phyloP scores from a whole-genome alignment of 2,888 invertebrate species.

The Rhyacophila evoluta region DNA sequence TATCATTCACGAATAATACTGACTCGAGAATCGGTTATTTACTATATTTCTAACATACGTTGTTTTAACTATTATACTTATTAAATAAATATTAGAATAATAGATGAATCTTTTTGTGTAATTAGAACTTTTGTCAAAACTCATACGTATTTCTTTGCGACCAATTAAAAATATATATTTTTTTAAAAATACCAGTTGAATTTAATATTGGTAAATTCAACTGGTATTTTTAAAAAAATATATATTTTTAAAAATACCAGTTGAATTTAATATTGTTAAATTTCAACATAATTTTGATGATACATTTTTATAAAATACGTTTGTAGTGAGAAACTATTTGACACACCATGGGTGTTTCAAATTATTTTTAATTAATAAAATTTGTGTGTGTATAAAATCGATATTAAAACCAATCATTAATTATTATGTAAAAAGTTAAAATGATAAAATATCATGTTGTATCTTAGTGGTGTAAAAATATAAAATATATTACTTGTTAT shows the following conservation, averaged over 20 bases:
- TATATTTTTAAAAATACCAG: neutral
- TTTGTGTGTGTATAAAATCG: neutral
- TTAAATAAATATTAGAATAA: too few species aligned
- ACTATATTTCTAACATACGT: too few species aligned
- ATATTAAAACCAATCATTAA: neutral
- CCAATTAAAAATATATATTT: constrained; percentile 45
- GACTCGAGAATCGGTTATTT: too few species aligned
- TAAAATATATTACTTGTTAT: too few species aligned
- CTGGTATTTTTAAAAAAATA: too few species aligned
- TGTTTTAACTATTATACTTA: too few species aligned
- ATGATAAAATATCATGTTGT: too few species aligned
- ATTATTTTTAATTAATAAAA: neutral
- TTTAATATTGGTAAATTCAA: constrained; percentile 37
- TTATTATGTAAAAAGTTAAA: too few species aligned
- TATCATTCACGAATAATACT: too few species aligned
- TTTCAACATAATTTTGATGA: too few species aligned
- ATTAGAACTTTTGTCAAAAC: neutral
- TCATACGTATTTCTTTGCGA: constrained; percentile 35
- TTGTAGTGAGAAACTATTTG: neutral
- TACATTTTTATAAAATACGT: too few species aligned
- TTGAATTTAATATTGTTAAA: constrained; percentile 31
- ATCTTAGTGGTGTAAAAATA: too few species aligned
- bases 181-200: neutral
- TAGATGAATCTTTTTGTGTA: neutral
- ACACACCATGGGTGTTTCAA: neutral